Evolutionary conservation across 1,140 invertebrate genomes (phyloP).

Genomic region (Nixonia krombeini): DNA sequence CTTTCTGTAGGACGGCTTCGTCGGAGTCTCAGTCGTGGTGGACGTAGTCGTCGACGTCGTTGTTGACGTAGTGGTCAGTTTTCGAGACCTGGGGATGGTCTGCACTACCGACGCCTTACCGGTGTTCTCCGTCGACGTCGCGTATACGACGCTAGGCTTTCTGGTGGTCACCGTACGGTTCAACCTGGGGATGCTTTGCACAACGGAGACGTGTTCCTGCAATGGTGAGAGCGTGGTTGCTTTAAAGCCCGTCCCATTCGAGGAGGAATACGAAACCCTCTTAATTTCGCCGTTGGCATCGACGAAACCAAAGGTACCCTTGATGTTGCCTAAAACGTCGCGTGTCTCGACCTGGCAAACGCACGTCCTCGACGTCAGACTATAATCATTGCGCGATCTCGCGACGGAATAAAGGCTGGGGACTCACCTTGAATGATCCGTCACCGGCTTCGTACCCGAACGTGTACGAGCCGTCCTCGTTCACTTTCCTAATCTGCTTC

Average conservation of each 20-base stretch:
- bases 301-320: conserved; percentile 89
- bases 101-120: conserved; percentile 75
- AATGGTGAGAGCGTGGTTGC: conserved; percentile 67
- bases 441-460: conserved; percentile 89
- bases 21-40: conserved; percentile 54
- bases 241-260: conserved; percentile 73
- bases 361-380: conserved; percentile 32
- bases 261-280: conserved; percentile 84
- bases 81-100: conserved; percentile 74
- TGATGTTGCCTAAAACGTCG: conserved; percentile 84
- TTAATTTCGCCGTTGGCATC: conserved; percentile 86
- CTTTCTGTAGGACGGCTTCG: conserved; percentile 54
- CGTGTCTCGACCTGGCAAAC: conserved; percentile 80
- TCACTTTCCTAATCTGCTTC: conserved; percentile 85
- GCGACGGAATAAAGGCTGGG: not conserved
- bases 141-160: conserved; percentile 63
- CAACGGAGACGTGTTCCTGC: conserved; percentile 70
- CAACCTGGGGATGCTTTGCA: conserved; percentile 68
- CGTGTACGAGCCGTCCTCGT: conserved; percentile 88
- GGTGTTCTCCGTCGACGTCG: conserved; percentile 67
- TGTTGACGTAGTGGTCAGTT: conserved; percentile 50
- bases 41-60: conserved; percentile 56
- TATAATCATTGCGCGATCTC: too few relatives aligned
- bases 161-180: conserved; percentile 62
- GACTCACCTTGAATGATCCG: conserved; percentile 80